Evolutionary conservation across 35 echinoderm and acorn worm genomes (phyloP).

Genomic region (Stichopus chloronotus): DNA sequence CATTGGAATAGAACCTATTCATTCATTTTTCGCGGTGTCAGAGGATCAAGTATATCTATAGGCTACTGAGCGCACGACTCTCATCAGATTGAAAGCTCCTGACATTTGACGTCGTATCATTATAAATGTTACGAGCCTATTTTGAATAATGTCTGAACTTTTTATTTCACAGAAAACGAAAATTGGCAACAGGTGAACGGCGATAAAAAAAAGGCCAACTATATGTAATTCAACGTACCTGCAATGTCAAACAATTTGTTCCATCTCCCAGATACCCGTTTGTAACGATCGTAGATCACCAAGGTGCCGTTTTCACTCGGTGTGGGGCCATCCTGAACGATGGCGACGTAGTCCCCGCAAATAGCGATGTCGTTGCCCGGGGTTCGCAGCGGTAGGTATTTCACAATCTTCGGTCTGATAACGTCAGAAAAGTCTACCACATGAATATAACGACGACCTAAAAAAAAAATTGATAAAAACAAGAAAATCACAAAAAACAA

Average conservation of each 20-base stretch:
- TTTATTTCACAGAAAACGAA: too few species aligned
- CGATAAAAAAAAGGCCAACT: too few species aligned
- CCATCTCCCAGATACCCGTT: conserved; percentile 32
- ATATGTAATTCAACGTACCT: neutral
- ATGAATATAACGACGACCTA: conserved; percentile 14
- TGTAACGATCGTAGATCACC: conserved; percentile 38
- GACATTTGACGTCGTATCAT: too few species aligned
- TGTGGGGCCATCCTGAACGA: conserved; percentile 18
- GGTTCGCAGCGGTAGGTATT: neutral
- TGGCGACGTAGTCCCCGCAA: conserved; percentile 50
- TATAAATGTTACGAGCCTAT: too few species aligned
- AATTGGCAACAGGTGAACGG: too few species aligned
- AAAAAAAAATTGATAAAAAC: neutral
- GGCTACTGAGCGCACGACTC: too few species aligned
- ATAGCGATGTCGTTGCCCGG: conserved; percentile 37
- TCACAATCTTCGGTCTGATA: conserved; percentile 53
- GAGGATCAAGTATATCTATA: too few species aligned
- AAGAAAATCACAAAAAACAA: neutral
- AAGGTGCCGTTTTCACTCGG: conserved; percentile 29
- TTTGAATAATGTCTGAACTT: too few species aligned
- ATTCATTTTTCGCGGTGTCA: too few species aligned
- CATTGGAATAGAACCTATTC: too few species aligned
- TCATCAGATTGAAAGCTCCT: too few species aligned
- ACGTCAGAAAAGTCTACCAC: conserved; percentile 57
- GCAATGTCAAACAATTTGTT: conserved; percentile 31